Evolutionary conservation across 2,888 invertebrate species (phyloP), one percentile per base, ranked within the genome.

Genomic region (Notodonta ziczac): DNA sequence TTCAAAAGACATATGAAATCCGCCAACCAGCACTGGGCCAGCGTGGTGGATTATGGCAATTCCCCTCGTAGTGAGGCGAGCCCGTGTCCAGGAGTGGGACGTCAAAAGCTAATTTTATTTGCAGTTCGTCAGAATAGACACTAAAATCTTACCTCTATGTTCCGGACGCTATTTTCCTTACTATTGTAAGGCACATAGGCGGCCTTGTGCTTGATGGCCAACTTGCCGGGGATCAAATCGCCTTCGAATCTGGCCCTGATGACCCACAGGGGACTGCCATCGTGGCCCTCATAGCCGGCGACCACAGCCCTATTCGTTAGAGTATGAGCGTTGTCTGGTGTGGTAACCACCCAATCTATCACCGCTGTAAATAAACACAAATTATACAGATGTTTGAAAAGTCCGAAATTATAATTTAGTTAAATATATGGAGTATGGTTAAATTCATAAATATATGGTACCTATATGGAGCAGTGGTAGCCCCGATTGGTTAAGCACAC

Each of bases 161-260:
- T 82, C 12, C 79, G 76, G 0, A 90, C 88, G 55, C 71, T 40
- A 60, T 89, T 84, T 72, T 94, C 94, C 1, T 82, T 81, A 4
- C 91, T 89, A 46, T 88, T 89, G 89, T 91, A 93, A 0, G 92
- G 73, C 0, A 93, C 85, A 63, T 89, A 94, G 0, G 94, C 94
- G 6, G 82, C 63, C 10, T 76, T 80, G 60, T 93, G 93, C 65
- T 91, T 90, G 32, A 87, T 69, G 2, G 93, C 88, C 42, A 93
- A 74, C 69, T 94, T 94, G 9, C 94, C 94, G 2, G 93, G 93
- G 10, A 94, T 84, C 14, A 93, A 56, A 60, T 93, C 93, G 1
- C 89, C 88, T 65, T 92, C 81, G 57, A 81, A 84, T 46, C 78
- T 78, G 0, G 89, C 83, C 39, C 93, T 77, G 66, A 94, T 93